Percentiles rank a stretch among this genome's conserved stretches.
phyloP scores from a whole-genome alignment of 2,888 invertebrate genomes.

The Drosophila longiperda region DNA sequence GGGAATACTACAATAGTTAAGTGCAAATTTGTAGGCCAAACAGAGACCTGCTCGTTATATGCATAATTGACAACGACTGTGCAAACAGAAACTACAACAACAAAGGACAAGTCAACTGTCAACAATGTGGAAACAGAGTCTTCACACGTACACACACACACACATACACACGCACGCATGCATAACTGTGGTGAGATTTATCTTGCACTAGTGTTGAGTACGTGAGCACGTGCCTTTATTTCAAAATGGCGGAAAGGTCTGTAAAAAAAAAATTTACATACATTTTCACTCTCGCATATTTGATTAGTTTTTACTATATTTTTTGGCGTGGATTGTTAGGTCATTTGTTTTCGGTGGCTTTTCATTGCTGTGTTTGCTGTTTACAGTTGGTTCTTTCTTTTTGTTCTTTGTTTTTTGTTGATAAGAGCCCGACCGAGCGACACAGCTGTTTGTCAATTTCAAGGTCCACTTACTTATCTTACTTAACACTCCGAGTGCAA shows the following conservation, averaged over 20 bases:
- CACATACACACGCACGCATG: background rate
- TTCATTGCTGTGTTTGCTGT: constrained; percentile 22
- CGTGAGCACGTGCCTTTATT: constrained; percentile 48
- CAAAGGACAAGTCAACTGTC: constrained; percentile 10
- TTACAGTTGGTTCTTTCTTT: constrained; percentile 22
- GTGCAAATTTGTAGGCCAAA: constrained; percentile 58
- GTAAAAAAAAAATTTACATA: constrained; percentile 18
- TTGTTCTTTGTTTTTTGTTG: constrained; percentile 21
- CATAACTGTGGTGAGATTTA: constrained; percentile 29
- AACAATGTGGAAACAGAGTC: constrained; percentile 24
- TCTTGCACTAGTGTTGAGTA: constrained; percentile 2
- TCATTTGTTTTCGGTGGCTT: constrained; percentile 22
- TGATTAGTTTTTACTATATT: constrained; percentile 36
- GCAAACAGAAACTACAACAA: constrained; percentile 1
- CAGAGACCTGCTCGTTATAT: constrained; percentile 36
- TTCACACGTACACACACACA: constrained; percentile 7
- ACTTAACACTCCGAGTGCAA: constrained; percentile 50
- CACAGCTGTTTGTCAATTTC: constrained; percentile 73
- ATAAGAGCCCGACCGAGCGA: constrained; percentile 19
- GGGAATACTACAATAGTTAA: constrained; percentile 7
- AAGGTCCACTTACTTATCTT: constrained; percentile 70
- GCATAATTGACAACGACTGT: constrained; percentile 42
- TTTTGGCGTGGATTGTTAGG: constrained; percentile 5
- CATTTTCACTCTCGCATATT: constrained; percentile 24
- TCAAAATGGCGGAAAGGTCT: constrained; percentile 45